These are phyloP conservation scores for Orthosia gothica DNA, from an alignment of 2,888 invertebrate genomes.

Conservation along the genomic window DNA sequence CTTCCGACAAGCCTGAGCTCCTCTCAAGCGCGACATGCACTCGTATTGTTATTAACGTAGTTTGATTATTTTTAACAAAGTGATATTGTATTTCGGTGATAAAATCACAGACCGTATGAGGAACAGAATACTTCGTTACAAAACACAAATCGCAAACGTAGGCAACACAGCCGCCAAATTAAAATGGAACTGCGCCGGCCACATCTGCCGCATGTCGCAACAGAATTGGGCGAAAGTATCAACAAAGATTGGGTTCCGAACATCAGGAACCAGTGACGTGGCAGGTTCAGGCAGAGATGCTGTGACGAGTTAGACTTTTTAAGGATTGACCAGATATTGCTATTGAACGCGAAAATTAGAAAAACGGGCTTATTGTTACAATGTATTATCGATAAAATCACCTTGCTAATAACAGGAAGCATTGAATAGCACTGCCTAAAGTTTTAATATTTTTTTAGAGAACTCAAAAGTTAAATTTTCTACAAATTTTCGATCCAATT, in stretches of 20 bases:
- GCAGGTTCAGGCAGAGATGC: neutral
- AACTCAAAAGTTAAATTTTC: neutral
- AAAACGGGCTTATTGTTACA: neutral
- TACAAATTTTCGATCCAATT: conserved; percentile 9
- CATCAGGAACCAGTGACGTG: neutral
- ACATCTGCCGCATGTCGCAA: neutral
- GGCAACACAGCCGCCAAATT: neutral
- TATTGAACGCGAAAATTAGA: neutral
- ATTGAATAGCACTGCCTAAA: neutral
- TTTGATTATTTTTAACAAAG: conserved; percentile 25
- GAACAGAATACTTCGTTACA: neutral
- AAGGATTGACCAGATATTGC: neutral
- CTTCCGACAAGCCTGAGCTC: conserved; percentile 80
- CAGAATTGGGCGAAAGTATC: too few relatives aligned
- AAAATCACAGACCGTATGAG: neutral
- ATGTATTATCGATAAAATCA: neutral
- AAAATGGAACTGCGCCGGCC: neutral
- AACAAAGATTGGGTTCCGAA: neutral
- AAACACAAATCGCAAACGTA: neutral
- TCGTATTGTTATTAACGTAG: conserved; percentile 55
- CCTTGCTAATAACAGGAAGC: conserved; percentile 11
- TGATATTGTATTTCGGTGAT: neutral
- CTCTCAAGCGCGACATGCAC: conserved; percentile 76
- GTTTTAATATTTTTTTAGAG: conserved; percentile 1
- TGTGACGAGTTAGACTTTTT: neutral